Percentiles rank a stretch among this genome's conserved stretches.
phyloP scores from a whole-genome alignment of 1,140 invertebrate genomes.

The Pseudachorutes palmiensis region DNA sequence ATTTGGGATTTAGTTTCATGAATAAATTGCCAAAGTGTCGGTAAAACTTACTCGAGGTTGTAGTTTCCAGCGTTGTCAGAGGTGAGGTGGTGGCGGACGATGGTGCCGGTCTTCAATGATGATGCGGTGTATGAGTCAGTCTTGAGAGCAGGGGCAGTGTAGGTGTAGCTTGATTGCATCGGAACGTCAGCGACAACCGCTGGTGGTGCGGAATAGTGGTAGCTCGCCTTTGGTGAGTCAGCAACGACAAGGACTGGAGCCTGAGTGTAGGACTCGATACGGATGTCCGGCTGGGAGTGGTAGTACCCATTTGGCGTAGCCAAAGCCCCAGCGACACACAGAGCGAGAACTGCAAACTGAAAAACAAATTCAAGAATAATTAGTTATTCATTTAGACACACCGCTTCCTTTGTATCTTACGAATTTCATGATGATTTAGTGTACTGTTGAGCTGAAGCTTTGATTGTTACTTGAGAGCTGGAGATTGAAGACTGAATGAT shows the following conservation, averaged over 20 bases:
- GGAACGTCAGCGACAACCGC: neutral
- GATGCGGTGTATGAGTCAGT: no score
- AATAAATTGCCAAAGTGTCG: neutral
- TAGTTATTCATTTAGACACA: no score
- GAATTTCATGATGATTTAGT: no score
- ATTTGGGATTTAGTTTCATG: neutral
- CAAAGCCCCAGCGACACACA: constrained; percentile 1
- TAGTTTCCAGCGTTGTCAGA: neutral
- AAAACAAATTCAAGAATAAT: no score
- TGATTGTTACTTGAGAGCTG: no score
- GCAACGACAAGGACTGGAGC: neutral
- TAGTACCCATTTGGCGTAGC: neutral
- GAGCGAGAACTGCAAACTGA: neutral
- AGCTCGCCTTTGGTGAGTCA: neutral
- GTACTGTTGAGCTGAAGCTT: no score
- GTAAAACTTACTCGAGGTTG: constrained; percentile 2
- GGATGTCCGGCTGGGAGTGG: neutral
- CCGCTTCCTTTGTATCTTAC: no score
- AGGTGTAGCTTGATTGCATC: neutral
- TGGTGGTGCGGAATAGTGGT: neutral
- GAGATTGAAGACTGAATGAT: no score
- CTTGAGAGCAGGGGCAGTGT: no score
- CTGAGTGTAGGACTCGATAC: neutral
- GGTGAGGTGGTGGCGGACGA: neutral
- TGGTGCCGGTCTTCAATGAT: no score